Evolutionary conservation across 2,888 invertebrate genomes (phyloP).

Genomic region (Cantharis rufa): DNA sequence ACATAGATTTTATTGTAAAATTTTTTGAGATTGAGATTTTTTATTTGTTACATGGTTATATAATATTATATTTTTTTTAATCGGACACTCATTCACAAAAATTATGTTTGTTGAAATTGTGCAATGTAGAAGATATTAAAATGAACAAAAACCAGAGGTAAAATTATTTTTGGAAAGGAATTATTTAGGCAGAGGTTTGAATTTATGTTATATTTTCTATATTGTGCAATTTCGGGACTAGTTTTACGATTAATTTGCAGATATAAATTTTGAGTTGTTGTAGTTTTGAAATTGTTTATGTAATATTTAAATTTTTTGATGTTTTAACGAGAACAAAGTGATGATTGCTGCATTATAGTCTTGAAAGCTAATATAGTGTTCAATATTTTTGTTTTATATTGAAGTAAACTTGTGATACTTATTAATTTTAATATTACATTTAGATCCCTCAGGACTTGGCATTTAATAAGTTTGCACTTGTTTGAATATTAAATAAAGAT

Average conservation of each 20-base stretch:
- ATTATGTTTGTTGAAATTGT: not conserved
- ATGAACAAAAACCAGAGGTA: not conserved
- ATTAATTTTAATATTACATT: conserved; percentile 53
- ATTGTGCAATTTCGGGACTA: not conserved
- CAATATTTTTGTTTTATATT: conserved; percentile 50
- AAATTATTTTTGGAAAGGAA: not conserved
- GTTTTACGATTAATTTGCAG: not conserved
- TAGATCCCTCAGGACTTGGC: conserved; percentile 53
- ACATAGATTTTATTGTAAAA: conserved; percentile 43
- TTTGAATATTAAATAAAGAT: conserved; percentile 20
- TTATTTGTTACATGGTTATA: conserved; percentile 24
- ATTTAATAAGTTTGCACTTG: conserved; percentile 39
- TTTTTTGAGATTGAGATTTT: conserved; percentile 28
- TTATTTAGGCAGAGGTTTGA: not conserved
- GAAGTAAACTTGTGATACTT: conserved; percentile 57
- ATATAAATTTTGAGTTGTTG: not conserved
- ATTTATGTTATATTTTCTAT: not conserved
- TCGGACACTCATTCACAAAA: not conserved
- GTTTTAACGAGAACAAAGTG: conserved; percentile 9
- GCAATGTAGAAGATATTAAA: not conserved
- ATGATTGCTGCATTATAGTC: conserved; percentile 22
- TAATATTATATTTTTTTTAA: not conserved
- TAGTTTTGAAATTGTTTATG: conserved; percentile 3
- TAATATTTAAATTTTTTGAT: conserved; percentile 1
- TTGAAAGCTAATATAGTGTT: conserved; percentile 41